Evolutionary conservation across 1,140 invertebrate genomes (phyloP).

Genomic region (Pachypeltis micranthus): DNA sequence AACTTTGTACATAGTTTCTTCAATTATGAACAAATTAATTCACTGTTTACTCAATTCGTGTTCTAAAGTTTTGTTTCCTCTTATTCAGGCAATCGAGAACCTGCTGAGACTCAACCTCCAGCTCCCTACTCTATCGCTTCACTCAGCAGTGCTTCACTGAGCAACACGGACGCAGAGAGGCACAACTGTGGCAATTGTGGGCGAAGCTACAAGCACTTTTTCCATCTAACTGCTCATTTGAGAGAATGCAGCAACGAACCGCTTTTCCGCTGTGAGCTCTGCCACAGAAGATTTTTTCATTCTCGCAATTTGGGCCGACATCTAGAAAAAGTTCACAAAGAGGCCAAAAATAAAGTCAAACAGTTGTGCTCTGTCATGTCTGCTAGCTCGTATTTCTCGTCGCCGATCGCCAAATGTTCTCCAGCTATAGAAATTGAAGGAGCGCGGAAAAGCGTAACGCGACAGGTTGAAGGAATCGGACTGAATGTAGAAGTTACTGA

Average conservation of each 20-base stretch:
- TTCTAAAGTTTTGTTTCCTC: slow-evolving; percentile 8
- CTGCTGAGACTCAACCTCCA: not conserved
- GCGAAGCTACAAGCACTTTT: slow-evolving; percentile 26
- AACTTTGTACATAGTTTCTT: not conserved
- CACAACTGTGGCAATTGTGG: slow-evolving; percentile 25
- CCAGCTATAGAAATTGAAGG: too few relatives aligned
- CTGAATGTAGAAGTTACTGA: too few relatives aligned
- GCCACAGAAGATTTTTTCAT: slow-evolving; percentile 24
- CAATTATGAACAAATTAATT: not conserved
- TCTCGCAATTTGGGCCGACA: slow-evolving; percentile 21
- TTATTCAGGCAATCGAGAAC: slow-evolving; percentile 3
- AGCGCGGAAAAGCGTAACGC: too few relatives aligned
- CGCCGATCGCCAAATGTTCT: too few relatives aligned
- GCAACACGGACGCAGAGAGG: slow-evolving; percentile 13
- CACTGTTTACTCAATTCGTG: not conserved
- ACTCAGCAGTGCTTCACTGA: not conserved
- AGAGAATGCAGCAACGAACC: slow-evolving; percentile 26
- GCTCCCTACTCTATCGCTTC: not conserved
- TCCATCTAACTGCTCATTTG: slow-evolving; percentile 25
- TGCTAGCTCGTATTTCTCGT: too few relatives aligned
- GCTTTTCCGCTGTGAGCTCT: slow-evolving; percentile 33
- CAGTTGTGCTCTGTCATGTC: too few relatives aligned
- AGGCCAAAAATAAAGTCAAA: too few relatives aligned
- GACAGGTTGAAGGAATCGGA: too few relatives aligned
- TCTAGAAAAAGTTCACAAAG: slow-evolving; percentile 21